Evolutionary conservation across 2,888 invertebrate species (phyloP), one percentile per base, ranked within the genome.

Genomic region (Pseudoips prasinana): DNA sequence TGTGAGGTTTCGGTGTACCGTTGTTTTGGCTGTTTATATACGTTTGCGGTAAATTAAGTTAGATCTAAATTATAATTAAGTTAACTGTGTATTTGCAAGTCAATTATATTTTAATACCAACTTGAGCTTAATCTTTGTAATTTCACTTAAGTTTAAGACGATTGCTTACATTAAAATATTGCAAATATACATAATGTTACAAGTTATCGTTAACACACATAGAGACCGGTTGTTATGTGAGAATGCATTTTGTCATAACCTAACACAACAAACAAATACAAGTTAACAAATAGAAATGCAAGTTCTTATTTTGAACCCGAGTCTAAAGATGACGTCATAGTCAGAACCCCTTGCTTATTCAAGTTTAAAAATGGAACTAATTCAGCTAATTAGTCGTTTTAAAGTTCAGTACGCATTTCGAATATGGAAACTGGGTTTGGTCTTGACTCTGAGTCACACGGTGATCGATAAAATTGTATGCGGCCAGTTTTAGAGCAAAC

Each of bases 371-470:
- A 47, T 35, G 37, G 28, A 33, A 25, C 37, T 22, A 30, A 47
- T 47, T 44, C 31, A 33, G 37, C 27, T 47, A 56, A 53, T 53
- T 44, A 52, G 28, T 10, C 26, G 4, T 31, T 37, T 33, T 40
- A 38, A 33, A 41, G 47, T 32, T 33, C 25, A 19, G 54, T 35
- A 53, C 35, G 43, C 32, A 23, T 42, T 53, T 39, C 48, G 30
- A 53, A 53, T 53, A 50, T 48, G 48, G 50, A 46, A 45, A 42
- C 38, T 46, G 58, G 56, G 56, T 43, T 55, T 46, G 61, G 63
- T 58, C 53, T 30, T 29, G 47, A 39, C 43, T 54, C 53, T 81
- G 81, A 81, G 58, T 80, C 80, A 81, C 33, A 25, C 50, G 38
- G 29, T 54, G 64, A 77, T 81, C 76, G 61, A 58, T 55, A 34